Base-by-base conservation (phyloP, 2,113 vertebrate genomes). In the Aspiorhynchus laticeps region DNA sequence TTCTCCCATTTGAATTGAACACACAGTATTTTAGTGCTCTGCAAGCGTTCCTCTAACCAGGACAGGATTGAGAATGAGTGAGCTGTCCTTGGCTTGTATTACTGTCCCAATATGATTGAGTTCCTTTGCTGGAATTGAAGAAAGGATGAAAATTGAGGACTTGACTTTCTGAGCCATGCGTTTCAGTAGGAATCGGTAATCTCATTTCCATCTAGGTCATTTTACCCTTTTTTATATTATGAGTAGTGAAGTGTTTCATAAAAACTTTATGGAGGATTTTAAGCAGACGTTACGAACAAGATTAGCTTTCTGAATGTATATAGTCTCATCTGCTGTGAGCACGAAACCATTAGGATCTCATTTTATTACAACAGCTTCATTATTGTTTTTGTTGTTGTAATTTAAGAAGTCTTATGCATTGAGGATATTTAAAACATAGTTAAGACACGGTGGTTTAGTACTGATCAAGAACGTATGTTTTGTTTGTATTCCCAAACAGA, bases 21-120 rank as follows among this genome's bases (percentile, higher is more conserved):
- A 92, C 90, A 94, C 92, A 92, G 90, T 91, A 92, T 93, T 89
- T 90, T 91, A 86, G 87, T 81, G 87, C 88, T 92, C 87, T 86
- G 89, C 89, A 90, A 91, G 84, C 85, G 91, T 92, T 93, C 93
- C 93, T 93, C 94, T 94, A 92, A 91, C 91, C 91, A 85, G 90
- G 91, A 90, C 90, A 92, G 93, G 94, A 95, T 95, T 95, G 94
- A 95, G 95, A 95, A 93, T 94, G 94, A 95, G 93, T 95, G 95
- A 95, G 93, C 94, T 95, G 95, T 95, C 95, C 95, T 95, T 95
- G 95, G 94, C 93, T 92, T 92, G 90, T 93, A 95, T 95, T 93
- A 94, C 93, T 92, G 93, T 93, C 91, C 91, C 89, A 80, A 87
- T 91, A 94, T 95, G 94, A 95, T 95, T 94, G 94, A 95, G 93